A percentile compares a stretch with the other conserved stretches of the same genome.
Conservation (phyloP, 2,888 invertebrate species). For the Melanotus villosus region DNA sequence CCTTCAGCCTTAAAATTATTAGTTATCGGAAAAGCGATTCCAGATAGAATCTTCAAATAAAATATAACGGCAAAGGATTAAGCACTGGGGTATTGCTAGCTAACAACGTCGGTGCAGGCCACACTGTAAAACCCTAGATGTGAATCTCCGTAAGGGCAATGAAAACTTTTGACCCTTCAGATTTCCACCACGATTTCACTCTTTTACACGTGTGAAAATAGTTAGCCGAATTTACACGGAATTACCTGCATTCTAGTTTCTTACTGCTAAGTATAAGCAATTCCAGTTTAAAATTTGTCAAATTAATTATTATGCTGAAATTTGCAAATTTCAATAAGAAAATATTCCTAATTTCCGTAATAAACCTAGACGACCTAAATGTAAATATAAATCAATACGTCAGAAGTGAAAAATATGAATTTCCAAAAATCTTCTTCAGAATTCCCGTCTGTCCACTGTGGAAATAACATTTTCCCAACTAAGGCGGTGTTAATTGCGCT, state of each 20-base stretch:
- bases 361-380: too few relatives aligned
- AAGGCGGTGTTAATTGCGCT: constrained; percentile 61
- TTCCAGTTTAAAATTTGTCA: too few relatives aligned
- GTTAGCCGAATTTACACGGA: too few relatives aligned
- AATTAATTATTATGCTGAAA: too few relatives aligned
- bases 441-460: constrained; percentile 7
- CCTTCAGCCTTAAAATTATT: constrained; percentile 31
- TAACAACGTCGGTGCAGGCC: not conserved
- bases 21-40: constrained; percentile 43
- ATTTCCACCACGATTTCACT: not conserved
- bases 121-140: too few relatives aligned
- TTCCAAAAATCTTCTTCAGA: not conserved
- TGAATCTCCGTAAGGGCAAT: not conserved
- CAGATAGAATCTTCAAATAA: constrained; percentile 55
- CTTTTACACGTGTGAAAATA: too few relatives aligned
- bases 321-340: too few relatives aligned
- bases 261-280: too few relatives aligned
- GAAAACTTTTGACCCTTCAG: not conserved
- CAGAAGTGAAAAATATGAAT: not conserved
- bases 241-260: too few relatives aligned
- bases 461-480: constrained; percentile 31
- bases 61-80: constrained; percentile 52
- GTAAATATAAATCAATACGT: too few relatives aligned
- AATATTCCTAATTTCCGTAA: too few relatives aligned
- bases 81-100: constrained; percentile 18